Percentiles rank a stretch among this genome's conserved stretches.
phyloP scores from a whole-genome alignment of 2,797 vertebrate species.

The Mastacembelus armatus region DNA sequence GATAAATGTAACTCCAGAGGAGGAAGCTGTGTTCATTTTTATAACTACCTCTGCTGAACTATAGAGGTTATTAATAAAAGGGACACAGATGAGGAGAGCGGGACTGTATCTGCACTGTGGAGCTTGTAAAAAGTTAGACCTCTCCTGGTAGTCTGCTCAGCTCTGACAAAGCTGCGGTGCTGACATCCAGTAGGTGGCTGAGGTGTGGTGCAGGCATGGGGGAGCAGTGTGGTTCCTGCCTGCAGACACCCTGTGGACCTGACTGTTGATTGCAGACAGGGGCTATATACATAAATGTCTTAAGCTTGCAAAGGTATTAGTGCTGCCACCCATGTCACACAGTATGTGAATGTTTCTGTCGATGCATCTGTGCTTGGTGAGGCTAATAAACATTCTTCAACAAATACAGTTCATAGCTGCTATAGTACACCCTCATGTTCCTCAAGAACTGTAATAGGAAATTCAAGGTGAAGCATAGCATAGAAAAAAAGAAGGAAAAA shows the following conservation, averaged over 20 bases:
- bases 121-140: background rate
- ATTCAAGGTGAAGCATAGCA: background rate
- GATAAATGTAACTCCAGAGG: background rate
- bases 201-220: slow-evolving; percentile 36
- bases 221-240: slow-evolving; percentile 40
- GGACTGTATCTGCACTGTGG: background rate
- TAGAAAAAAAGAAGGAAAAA: background rate
- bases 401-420: too few species aligned
- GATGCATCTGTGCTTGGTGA: too few species aligned
- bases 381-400: too few species aligned
- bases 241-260: slow-evolving; percentile 43
- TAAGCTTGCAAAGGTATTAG: background rate
- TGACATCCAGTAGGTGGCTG: slow-evolving; percentile 43
- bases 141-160: background rate
- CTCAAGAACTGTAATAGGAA: background rate
- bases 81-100: background rate
- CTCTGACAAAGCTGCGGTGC: slow-evolving; percentile 30
- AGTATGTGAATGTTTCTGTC: background rate
- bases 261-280: slow-evolving; percentile 53
- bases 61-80: background rate
- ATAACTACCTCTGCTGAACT: slow-evolving; percentile 7
- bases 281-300: slow-evolving; percentile 25
- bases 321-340: background rate
- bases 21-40: background rate
- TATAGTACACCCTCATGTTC: too few species aligned